Evolutionary conservation across 2,888 invertebrate genomes (phyloP), one percentile per base, ranked within the genome.

Genomic region (Atethmia centrago): DNA sequence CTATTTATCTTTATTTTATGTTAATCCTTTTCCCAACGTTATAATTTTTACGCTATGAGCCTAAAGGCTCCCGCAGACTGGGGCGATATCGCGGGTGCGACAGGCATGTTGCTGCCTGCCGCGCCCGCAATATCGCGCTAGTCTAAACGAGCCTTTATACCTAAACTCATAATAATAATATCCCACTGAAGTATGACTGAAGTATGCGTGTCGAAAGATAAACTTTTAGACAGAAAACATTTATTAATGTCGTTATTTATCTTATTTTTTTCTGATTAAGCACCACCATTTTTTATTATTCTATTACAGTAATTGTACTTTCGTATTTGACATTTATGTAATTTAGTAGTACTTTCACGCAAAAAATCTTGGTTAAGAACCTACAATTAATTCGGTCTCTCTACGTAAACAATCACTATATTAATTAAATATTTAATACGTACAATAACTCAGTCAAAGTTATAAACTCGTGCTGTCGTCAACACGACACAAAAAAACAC

Each of bases 401-500:
- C 12, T 19, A 19, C 14, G 5, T 12, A 51, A 31, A 61, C 67
- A 74, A 64, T 42, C 31, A 68, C 47, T 25, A 36, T 49, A 42
- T 49, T 77, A 74, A 77, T 61, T 74, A 74, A 49, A 51, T 59
- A 77, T 61, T 74, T 65, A 49, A 51, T 59, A 40, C 47, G 47
- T 49, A 62, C 40, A 53, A 59, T 42, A 47, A 71, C 45, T 62
- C 31, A n/a, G 72, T 64, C 3, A 49, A 65, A 80, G 63, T 79
- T 58, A 40, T n/a, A 42, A 77, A 55, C 53, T 74, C 49, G 49
- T 42, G 61, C 62, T 62, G 66, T 66, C 75, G 66, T 66, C 75
- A 67, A 66, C 61, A 61, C 28, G n/a, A 74, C 25, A 74, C n/a
- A 42, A 74, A 80, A 77, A 59, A 71, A 47, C 59, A 25, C 76